Base-by-base conservation (phyloP, 1,140 invertebrate species). In the Zeugodacus cucurbitae region DNA sequence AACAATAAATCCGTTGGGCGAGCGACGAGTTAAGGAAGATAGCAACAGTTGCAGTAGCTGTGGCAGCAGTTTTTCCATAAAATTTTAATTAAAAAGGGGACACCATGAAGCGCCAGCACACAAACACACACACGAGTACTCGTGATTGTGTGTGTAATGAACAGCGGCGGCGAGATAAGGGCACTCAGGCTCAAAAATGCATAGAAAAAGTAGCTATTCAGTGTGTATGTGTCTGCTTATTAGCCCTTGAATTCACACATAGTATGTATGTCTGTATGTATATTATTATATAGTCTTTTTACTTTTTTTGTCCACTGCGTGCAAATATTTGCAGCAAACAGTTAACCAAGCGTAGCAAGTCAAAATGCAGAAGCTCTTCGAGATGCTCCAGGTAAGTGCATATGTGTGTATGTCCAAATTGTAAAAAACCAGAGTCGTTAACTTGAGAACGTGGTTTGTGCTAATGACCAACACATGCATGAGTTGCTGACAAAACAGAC, bases 11-110 rank as follows among this genome's bases (percentile, higher is more conserved):
- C 41, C 74, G 22, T 4, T 26, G 41, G 48, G 37, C 20, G 41
- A 41, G n/a, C n/a, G 20, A 20, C 17, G 74, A 29, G 74, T 48
- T 26, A 82, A 70, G 64, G 8, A 62, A 26, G 58, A 26, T 7
- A 26, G n/a, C 58, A 62, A 17, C 26, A 6, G n/a, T 54, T 14
- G 70, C 37, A 41, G 74, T 10, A 29, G 14, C 59, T 1, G 70
- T 3, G 41, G 70, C 70, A 74, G 70, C 74, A 44, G 74, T 82
- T 82, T 82, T 82, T 82, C 74, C 41, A 82, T 48, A 82, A 82
- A 82, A 82, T 82, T 44, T 82, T 82, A 48, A 82, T 48, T 82
- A 48, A 82, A 82, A 82, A 82, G 41, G 74, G 41, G n/a, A 44
- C 74, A 48, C n/a, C n/a, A 82, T 20, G 41, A 20, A 22, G 10